Base-by-base conservation (phyloP, 2,113 vertebrate species). In the Mustela lutreola region DNA sequence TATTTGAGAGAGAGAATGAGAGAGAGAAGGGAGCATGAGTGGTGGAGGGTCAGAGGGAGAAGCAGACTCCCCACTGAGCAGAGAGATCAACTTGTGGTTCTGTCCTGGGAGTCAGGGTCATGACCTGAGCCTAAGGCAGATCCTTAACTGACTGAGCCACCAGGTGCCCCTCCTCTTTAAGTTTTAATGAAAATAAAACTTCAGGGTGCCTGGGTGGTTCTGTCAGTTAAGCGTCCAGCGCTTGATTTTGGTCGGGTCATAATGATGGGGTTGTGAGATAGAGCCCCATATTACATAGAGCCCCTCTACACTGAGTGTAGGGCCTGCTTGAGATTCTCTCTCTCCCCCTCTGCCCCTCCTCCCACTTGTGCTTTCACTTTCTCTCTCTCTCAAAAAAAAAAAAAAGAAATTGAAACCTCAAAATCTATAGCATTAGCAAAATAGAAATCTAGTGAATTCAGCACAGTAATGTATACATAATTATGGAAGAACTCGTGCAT, bases 341-440 rank as follows among this genome's bases (percentile, higher is more conserved):
- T 70, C 7, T n/a, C 33, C n/a, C 16, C 67, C 67, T 70, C 67
- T 70, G 67, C 33, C 33, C 8, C 67, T 70, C 67, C 8, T n/a
- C 15, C 65, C 33, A 16, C 65, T n/a, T 16, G 7, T 70, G n/a
- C 67, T 36, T 36, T 70, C 14, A 19, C 67, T 70, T 70, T 36
- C n/a, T 70, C 67, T 70, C 33, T n/a, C 33, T 65, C 33, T 42
- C 42, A 39, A 39, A 39, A 39, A 42, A 7, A 8, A 18, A n/a
- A 70, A n/a, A 70, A 65, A 65, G n/a, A 65, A 2, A 33, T 36
- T 19, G 36, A 89, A 85, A 62, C 19, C 36, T 89, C 31, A 60
- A 90, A 95, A 94, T 90, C 19, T 11, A 92, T 48, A 89, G 4
- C 24, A 93, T 82, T 81, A 75, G 42, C 24, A 70, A 92, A 97